Evolutionary conservation across 1,140 invertebrate species (phyloP), one percentile per base, ranked within the genome.

Genomic region (Drosophila suzukii): DNA sequence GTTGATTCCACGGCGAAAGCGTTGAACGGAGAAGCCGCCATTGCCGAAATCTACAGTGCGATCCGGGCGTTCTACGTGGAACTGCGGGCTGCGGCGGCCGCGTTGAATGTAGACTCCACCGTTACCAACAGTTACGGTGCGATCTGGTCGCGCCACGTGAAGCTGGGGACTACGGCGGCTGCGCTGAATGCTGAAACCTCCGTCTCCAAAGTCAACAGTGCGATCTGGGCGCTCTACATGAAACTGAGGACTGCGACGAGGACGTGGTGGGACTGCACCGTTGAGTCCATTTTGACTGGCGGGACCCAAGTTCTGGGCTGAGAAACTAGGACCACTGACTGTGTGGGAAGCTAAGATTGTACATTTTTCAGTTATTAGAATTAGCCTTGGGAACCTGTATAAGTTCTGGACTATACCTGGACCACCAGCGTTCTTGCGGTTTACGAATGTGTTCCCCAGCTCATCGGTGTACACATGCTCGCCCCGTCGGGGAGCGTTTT

Each of bases 391-490:
- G 3, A 10, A n/a, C 1, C 4, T 4, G 10, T 51, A 4, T n/a
- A 12, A 3, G 6, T n/a, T 2, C 6, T 36, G 12, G 8, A 27
- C 6, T 47, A n/a, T 55, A 65, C 78, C 66, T 67, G 46, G 34
- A 27, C 55, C 47, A 0, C 58, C 56, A 8, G 41, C 8, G 4
- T 61, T 77, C 13, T 63, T 78, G n/a, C 56, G 53, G 41, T 85
- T 49, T 0, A 71, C 70, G 61, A 32, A 85, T 0, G 78, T 78
- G 20, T 63, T 85, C 11, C 82, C 81, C 20, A 17, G 24, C 4
- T 66, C 82, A 51, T 85, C 82, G 3, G 61, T 81, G 43, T 61
- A 85, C 12, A 50, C 34, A 49, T 86, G 82, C 27, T 47, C 17
- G 7, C 81, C 81, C 2, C 15, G 41, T 0, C 46, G 39, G 0